These are phyloP conservation scores for Notodonta ziczac DNA, from an alignment of 2,888 invertebrate species.

Conservation along the genomic window DNA sequence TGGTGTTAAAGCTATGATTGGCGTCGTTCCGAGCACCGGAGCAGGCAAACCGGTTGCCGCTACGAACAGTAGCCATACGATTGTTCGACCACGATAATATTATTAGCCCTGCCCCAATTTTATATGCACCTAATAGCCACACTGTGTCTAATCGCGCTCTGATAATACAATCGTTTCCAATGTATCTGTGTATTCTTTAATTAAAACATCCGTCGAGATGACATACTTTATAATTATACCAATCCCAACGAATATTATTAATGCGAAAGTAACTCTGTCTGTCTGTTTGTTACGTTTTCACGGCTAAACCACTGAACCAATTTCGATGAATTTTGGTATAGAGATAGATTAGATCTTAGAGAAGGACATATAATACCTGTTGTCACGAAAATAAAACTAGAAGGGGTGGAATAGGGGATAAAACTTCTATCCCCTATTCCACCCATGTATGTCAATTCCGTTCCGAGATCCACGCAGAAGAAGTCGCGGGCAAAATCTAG, in stretches of 20 bases:
- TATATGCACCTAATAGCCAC: slow-evolving; percentile 37
- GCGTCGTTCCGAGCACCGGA: slow-evolving; percentile 66
- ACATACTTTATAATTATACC: neutral
- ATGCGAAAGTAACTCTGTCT: no score
- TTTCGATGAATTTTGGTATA: no score
- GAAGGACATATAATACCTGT: no score
- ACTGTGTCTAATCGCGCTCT: neutral
- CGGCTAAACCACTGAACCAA: no score
- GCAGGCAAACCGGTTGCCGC: slow-evolving; percentile 70
- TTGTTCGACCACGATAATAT: slow-evolving; percentile 71
- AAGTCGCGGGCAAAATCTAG: no score
- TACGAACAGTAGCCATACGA: slow-evolving; percentile 76
- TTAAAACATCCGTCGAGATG: neutral
- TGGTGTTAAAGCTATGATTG: slow-evolving; percentile 64
- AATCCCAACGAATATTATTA: neutral
- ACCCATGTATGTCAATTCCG: no score
- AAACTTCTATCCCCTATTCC: no score
- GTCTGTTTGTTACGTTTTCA: no score
- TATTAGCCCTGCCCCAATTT: slow-evolving; percentile 64
- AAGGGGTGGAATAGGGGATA: no score
- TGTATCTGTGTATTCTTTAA: neutral
- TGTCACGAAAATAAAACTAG: no score
- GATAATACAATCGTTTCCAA: neutral
- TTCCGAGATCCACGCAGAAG: no score
- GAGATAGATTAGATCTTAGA: no score